These are phyloP conservation scores for Heliopora coerulea DNA, from an alignment of 92 coral and sea anemone genomes.

Conservation along the genomic window DNA sequence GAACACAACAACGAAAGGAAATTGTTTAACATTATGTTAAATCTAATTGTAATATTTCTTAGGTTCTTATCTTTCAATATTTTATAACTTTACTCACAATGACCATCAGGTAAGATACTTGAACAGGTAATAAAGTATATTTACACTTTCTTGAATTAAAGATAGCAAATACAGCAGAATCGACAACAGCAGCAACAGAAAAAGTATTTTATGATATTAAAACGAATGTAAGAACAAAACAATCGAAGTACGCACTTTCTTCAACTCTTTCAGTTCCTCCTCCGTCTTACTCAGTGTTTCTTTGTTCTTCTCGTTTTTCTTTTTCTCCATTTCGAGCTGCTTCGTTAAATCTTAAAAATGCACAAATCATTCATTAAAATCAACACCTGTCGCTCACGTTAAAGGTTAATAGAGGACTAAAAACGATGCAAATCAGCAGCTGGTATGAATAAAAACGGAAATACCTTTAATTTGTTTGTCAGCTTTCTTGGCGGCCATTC, in stretches of 20 bases:
- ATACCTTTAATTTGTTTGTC: constrained; percentile 94
- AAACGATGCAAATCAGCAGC: too few relatives aligned
- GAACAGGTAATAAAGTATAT: too few relatives aligned
- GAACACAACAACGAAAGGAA: too few relatives aligned
- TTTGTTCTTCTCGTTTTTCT: constrained; percentile 77
- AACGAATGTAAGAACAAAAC: not conserved
- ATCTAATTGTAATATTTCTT: too few relatives aligned
- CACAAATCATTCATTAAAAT: too few relatives aligned
- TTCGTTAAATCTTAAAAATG: constrained; percentile 71
- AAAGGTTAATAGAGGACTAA: too few relatives aligned
- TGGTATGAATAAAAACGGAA: not conserved
- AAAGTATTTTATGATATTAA: not conserved
- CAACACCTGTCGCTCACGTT: too few relatives aligned
- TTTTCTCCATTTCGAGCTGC: constrained; percentile 93
- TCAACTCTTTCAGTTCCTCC: constrained; percentile 87
- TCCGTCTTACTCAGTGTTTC: constrained; percentile 78
- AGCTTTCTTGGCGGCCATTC: constrained; percentile 93
- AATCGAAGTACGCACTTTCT: constrained; percentile 59
- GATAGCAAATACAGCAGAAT: not conserved
- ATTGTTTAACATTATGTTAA: too few relatives aligned
- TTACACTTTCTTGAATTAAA: too few relatives aligned
- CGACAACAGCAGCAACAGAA: not conserved
- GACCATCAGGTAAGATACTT: too few relatives aligned
- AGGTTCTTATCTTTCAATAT: too few relatives aligned
- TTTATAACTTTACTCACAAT: too few relatives aligned